phyloP scores from a whole-genome alignment of 2,113 vertebrate species.

The Dicrurus megarhynchus region DNA sequence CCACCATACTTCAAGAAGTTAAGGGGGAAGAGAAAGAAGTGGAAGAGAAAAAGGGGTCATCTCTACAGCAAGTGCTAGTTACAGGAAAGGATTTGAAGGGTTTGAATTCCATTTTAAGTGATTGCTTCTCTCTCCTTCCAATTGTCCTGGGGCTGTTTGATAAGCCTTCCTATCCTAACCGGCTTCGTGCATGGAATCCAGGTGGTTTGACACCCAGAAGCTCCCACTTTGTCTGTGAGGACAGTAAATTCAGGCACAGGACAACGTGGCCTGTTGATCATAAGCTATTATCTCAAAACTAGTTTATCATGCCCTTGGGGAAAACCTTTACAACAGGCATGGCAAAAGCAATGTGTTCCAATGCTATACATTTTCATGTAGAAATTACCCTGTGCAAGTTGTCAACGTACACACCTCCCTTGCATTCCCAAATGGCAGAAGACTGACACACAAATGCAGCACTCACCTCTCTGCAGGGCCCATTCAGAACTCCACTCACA shows the following conservation, averaged over 20 bases:
- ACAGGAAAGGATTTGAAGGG: neutral
- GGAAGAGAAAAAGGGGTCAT: neutral
- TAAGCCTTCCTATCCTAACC: neutral
- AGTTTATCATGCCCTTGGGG: neutral
- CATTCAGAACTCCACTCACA: neutral
- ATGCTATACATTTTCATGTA: neutral
- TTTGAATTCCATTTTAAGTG: neutral
- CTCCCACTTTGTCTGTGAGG: neutral
- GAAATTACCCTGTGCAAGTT: neutral
- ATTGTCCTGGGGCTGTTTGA: neutral
- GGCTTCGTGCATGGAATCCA: neutral
- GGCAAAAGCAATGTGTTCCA: neutral
- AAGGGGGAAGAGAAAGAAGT: neutral
- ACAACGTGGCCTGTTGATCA: neutral
- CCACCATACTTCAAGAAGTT: neutral
- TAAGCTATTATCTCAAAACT: neutral
- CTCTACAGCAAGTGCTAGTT: neutral
- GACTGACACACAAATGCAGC: neutral
- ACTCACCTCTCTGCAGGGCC: neutral
- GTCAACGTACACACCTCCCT: neutral
- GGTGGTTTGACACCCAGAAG: neutral
- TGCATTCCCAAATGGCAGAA: neutral
- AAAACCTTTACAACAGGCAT: neutral
- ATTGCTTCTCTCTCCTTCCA: neutral
- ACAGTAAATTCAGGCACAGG: neutral